phyloP scores from a whole-genome alignment of 2,888 invertebrate genomes.

The Branchinecta sandiegonensis region DNA sequence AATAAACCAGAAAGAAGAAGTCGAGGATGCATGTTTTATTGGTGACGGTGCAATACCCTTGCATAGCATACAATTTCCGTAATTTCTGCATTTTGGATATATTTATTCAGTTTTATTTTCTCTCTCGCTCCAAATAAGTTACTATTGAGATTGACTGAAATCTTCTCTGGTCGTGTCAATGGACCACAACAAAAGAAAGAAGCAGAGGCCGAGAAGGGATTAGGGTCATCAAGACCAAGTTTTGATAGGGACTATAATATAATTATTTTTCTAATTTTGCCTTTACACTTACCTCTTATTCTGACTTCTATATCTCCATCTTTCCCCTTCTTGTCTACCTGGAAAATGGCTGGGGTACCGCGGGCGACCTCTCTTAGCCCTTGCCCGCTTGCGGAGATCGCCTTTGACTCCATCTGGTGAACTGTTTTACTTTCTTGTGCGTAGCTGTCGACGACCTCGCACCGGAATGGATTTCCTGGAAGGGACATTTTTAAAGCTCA shows the following conservation, averaged over 20 bases:
- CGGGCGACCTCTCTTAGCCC: slow-evolving; percentile 37
- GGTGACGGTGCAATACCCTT: no score
- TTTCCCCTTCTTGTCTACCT: slow-evolving; percentile 38
- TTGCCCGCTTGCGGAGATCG: slow-evolving; percentile 33
- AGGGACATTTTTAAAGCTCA: background rate
- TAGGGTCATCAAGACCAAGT: no score
- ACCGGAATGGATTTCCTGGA: slow-evolving; percentile 71
- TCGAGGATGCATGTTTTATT: no score
- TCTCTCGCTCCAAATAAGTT: no score
- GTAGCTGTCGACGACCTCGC: slow-evolving; percentile 38
- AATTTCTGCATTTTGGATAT: no score
- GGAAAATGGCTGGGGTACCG: slow-evolving; percentile 36
- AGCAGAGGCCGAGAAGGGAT: no score
- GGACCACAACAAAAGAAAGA: no score
- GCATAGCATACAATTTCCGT: no score
- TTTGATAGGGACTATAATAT: background rate
- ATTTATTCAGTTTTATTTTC: background rate
- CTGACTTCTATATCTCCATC: slow-evolving; percentile 38
- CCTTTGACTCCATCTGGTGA: slow-evolving; percentile 29
- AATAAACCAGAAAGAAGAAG: no score
- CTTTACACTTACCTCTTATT: slow-evolving; percentile 37
- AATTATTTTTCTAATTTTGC: slow-evolving; percentile 16
- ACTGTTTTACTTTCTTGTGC: slow-evolving; percentile 31
- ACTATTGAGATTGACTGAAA: no score
- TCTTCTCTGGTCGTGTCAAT: no score